Percentiles rank a stretch among this genome's conserved stretches.
Conservation (phyloP, 2,888 invertebrate genomes). For the Seira musarum region DNA sequence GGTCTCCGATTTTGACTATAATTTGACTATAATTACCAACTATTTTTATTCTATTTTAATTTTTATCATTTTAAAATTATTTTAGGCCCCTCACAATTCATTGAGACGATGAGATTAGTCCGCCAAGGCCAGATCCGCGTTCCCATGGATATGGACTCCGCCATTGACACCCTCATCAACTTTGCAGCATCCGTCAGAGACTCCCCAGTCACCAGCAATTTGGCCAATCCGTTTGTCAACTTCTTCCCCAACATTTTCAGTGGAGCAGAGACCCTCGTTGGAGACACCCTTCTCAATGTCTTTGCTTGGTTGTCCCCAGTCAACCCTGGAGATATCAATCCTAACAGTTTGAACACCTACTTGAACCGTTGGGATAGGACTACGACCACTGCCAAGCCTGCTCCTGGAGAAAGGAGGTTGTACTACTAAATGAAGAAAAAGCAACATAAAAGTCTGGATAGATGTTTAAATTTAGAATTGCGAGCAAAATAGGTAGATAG, state of each 20-base stretch:
- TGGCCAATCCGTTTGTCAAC: constrained; percentile 54
- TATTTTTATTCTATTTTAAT: no score
- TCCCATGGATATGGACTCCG: constrained; percentile 63
- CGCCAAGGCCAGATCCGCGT: constrained; percentile 65
- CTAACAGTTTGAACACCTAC: constrained; percentile 34
- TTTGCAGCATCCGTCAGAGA: constrained; percentile 64
- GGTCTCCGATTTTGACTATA: constrained; percentile 17
- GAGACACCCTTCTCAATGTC: constrained; percentile 48
- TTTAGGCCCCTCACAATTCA: constrained; percentile 64
- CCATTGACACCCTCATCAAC: constrained; percentile 67
- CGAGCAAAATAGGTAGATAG: no score
- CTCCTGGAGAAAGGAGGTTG: neutral
- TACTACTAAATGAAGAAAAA: neutral
- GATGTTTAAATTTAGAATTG: neutral
- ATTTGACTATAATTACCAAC: neutral
- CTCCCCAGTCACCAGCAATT: constrained; percentile 38
- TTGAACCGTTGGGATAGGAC: constrained; percentile 39
- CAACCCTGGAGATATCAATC: constrained; percentile 45
- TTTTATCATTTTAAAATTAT: no score
- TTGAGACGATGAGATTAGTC: constrained; percentile 66
- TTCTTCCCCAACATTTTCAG: constrained; percentile 67
- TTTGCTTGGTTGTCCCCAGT: constrained; percentile 57
- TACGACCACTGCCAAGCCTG: constrained; percentile 26
- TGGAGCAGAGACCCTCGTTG: constrained; percentile 61
- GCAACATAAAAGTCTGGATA: no score